Percentiles rank a stretch among this genome's conserved stretches.
Conservation (phyloP, 2,888 invertebrate genomes). For the Epistrophe eligans region DNA sequence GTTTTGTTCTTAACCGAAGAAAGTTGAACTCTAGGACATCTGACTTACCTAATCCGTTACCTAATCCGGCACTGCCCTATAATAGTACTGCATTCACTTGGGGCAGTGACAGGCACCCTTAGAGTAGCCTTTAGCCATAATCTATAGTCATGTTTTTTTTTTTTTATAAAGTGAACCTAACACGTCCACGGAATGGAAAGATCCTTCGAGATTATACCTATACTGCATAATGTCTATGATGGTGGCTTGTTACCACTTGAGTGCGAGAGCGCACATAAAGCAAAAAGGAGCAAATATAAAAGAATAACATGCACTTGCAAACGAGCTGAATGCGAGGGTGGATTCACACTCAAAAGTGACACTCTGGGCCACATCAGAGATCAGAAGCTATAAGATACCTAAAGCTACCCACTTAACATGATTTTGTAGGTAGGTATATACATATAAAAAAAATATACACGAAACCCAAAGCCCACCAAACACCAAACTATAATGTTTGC, state of each 20-base stretch:
- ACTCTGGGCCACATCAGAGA: slow-evolving; percentile 65
- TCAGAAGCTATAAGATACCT: slow-evolving; percentile 58
- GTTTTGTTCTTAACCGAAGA: too few relatives aligned
- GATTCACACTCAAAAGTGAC: slow-evolving; percentile 75
- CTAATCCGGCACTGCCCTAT: background rate
- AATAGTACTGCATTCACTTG: slow-evolving; percentile 15
- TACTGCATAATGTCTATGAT: slow-evolving; percentile 22
- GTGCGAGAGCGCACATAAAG: slow-evolving; percentile 32
- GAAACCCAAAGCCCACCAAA: slow-evolving; percentile 30
- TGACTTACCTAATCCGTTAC: background rate
- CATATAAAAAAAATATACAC: background rate
- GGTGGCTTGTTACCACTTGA: slow-evolving; percentile 53
- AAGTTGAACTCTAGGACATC: too few relatives aligned
- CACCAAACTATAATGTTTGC: slow-evolving; percentile 48
- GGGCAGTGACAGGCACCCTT: slow-evolving; percentile 48
- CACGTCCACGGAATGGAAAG: slow-evolving; percentile 66
- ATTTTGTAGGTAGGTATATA: slow-evolving; percentile 26
- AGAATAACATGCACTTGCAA: slow-evolving; percentile 47
- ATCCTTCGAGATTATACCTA: slow-evolving; percentile 54
- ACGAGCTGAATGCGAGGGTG: slow-evolving; percentile 59
- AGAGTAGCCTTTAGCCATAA: slow-evolving; percentile 50
- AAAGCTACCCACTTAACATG: slow-evolving; percentile 74
- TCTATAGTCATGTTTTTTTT: slow-evolving; percentile 26
- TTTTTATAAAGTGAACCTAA: slow-evolving; percentile 57
- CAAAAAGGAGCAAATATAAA: slow-evolving; percentile 61